Conservation (phyloP, 2,113 vertebrate genomes). For the Odontesthes bonariensis region DNA sequence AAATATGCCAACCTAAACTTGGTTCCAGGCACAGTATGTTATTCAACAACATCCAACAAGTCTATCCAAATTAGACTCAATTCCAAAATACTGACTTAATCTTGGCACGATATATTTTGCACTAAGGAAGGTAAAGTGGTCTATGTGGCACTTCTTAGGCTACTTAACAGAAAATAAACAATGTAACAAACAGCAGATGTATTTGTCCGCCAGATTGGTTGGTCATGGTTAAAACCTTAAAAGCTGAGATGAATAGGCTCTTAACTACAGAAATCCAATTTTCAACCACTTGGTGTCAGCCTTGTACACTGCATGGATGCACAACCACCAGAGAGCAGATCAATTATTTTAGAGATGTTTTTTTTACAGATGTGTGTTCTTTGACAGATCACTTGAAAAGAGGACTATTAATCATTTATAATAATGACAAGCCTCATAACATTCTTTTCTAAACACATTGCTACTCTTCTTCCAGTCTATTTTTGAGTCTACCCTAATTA, state of each 20-base stretch:
- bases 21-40: neutral
- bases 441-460: neutral
- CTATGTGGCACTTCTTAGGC: neutral
- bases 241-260: too few species aligned
- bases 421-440: neutral
- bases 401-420: slow-evolving; percentile 26
- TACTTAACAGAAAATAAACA: too few species aligned
- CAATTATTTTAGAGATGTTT: neutral
- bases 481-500: slow-evolving; percentile 37
- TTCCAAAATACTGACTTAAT: neutral
- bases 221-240: too few species aligned
- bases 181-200: too few species aligned
- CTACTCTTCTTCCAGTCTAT: slow-evolving; percentile 35
- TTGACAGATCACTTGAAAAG: slow-evolving; percentile 12
- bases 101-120: too few species aligned
- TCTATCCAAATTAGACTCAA: neutral
- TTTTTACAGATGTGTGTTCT: slow-evolving; percentile 9
- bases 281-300: slow-evolving; percentile 78
- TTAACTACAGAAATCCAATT: neutral
- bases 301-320: slow-evolving; percentile 44
- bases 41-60: neutral
- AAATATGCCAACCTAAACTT: too few species aligned
- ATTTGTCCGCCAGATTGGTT: too few species aligned
- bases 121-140: neutral
- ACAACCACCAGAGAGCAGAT: neutral